Evolutionary conservation across 2,113 vertebrate genomes (phyloP).

Genomic region (Phylloscopus trochiloides): DNA sequence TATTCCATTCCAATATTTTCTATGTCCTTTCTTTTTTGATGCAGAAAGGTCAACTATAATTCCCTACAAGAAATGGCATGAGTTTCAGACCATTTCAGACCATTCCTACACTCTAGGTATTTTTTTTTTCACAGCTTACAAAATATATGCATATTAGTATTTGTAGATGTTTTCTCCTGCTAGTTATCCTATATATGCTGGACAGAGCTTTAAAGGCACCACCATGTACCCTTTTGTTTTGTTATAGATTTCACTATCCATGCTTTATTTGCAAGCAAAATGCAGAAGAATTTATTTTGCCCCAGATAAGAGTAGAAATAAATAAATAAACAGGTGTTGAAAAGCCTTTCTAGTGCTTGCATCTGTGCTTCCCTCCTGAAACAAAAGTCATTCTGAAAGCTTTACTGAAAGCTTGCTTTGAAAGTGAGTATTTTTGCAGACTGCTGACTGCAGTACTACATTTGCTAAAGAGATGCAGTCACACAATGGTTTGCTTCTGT

Average conservation of each 20-base stretch:
- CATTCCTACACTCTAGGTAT: neutral
- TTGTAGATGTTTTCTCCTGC: neutral
- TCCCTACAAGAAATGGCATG: neutral
- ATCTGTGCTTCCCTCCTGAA: neutral
- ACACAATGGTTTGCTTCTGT: constrained; percentile 17
- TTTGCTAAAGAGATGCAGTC: neutral
- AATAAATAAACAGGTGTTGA: neutral
- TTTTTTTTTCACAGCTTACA: neutral
- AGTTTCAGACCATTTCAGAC: neutral
- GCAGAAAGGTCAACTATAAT: neutral
- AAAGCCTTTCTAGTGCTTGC: constrained; percentile 6
- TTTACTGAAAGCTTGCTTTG: constrained; percentile 47
- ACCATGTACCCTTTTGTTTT: neutral
- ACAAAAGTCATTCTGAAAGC: constrained; percentile 35
- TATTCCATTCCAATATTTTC: neutral
- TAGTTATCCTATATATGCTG: neutral
- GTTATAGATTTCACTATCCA: neutral
- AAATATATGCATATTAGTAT: neutral
- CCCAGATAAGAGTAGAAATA: neutral
- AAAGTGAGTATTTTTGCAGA: constrained; percentile 44
- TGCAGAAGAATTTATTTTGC: neutral
- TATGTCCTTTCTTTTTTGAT: neutral
- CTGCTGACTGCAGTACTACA: neutral
- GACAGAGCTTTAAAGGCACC: neutral
- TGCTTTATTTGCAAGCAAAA: neutral